A percentile compares a stretch with the other conserved stretches of the same genome.
Conservation (phyloP, 2,797 vertebrate genomes). For the Taeniopygia guttata region DNA sequence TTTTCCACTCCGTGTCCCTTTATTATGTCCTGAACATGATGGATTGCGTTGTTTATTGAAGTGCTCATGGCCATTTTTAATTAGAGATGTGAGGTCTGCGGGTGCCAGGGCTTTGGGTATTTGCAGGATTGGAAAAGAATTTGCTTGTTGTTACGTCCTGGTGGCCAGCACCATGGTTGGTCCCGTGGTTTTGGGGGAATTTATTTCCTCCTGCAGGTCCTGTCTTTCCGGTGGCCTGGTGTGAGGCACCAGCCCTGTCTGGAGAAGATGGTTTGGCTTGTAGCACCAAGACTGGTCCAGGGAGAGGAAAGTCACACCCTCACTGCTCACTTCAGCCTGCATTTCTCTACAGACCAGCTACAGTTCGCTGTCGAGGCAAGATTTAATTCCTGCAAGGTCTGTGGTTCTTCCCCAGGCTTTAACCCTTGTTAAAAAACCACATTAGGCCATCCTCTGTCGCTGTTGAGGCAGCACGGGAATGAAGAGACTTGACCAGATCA, state of each 20-base stretch:
- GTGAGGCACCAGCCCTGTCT: not conserved
- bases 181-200: conserved; percentile 59
- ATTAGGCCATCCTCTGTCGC: too few species aligned
- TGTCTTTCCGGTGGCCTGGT: conserved; percentile 44
- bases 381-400: not conserved
- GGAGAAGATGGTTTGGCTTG: not conserved
- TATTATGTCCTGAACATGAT: conserved; percentile 70
- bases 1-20: conserved; percentile 52
- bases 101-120: conserved; percentile 70
- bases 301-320: not conserved
- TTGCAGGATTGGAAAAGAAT: conserved; percentile 71
- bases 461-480: too few species aligned
- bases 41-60: conserved; percentile 75
- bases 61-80: conserved; percentile 69
- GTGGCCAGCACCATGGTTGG: conserved; percentile 55
- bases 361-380: not conserved
- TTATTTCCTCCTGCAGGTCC: conserved; percentile 68
- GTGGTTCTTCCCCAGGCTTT: not conserved
- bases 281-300: not conserved
- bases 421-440: accelerated
- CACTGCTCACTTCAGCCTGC: not conserved
- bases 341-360: conserved; percentile 18
- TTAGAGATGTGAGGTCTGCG: conserved; percentile 71
- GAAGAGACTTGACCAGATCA: too few species aligned
- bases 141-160: conserved; percentile 50